Conservation (phyloP, 2,888 invertebrate species). For the Conus canariensis region DNA sequence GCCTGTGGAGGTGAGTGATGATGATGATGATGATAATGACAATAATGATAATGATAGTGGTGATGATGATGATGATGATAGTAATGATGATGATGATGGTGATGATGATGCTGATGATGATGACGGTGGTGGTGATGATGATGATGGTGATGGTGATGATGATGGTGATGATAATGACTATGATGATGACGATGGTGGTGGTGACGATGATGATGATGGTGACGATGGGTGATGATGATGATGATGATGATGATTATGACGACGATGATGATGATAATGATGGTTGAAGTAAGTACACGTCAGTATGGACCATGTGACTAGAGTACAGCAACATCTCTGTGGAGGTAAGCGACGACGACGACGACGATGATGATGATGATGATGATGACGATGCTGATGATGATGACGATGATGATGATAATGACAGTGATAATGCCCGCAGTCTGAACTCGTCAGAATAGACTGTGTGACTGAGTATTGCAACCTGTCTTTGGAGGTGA, state of each 20-base stretch:
- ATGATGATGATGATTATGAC: too few relatives aligned
- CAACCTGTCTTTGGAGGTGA: too few relatives aligned
- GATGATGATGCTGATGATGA: constrained; percentile 17
- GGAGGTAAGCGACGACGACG: background rate
- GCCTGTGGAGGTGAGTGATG: constrained; percentile 37
- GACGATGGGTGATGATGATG: background rate
- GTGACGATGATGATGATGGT: background rate
- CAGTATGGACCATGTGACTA: background rate
- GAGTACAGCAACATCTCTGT: background rate
- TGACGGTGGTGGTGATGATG: background rate
- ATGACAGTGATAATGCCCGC: too few relatives aligned
- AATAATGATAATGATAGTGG: background rate
- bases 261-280: background rate
- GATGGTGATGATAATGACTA: constrained; percentile 8
- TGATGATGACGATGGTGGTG: background rate
- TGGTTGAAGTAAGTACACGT: background rate
- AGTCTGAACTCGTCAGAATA: too few relatives aligned
- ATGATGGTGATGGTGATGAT: background rate
- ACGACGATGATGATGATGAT: background rate
- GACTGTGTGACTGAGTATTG: too few relatives aligned
- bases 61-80: constrained; percentile 16
- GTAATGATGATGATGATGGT: background rate
- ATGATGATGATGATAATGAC: background rate
- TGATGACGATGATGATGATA: too few relatives aligned
- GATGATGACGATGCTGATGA: background rate